Conservation (phyloP, 2,113 vertebrate genomes). For the Otolemur garnettii region DNA sequence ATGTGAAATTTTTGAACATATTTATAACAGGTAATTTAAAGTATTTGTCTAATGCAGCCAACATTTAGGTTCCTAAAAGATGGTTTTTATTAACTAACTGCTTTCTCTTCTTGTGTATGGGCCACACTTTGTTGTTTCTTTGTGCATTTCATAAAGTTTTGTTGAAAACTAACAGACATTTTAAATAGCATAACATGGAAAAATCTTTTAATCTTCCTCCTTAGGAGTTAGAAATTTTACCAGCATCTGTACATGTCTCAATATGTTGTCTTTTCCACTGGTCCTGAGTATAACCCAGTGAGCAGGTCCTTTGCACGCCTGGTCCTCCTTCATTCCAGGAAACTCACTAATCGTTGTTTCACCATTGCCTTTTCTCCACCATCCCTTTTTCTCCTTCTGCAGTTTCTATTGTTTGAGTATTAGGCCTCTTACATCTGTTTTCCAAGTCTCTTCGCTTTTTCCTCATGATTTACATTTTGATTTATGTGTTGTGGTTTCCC, state of each 20-base stretch:
- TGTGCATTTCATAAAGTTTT: neutral
- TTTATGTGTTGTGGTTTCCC: neutral
- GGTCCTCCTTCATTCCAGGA: neutral
- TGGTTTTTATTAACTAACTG: neutral
- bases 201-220: neutral
- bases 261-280: neutral
- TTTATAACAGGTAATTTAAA: neutral
- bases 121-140: neutral
- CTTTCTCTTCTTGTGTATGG: neutral
- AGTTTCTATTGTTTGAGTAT: neutral
- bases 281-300: neutral
- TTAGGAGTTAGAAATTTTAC: neutral
- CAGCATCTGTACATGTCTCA: fast-evolving
- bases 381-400: neutral
- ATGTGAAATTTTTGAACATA: neutral
- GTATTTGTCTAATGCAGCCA: neutral
- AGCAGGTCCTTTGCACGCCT: neutral
- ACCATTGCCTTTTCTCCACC: neutral
- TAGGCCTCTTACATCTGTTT: neutral
- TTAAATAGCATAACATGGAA: neutral
- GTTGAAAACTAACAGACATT: neutral
- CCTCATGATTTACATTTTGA: neutral
- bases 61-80: neutral
- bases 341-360: neutral
- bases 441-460: neutral